Conservation (phyloP, 2,888 invertebrate genomes). For the Thysanoteuthis rhombus region DNA sequence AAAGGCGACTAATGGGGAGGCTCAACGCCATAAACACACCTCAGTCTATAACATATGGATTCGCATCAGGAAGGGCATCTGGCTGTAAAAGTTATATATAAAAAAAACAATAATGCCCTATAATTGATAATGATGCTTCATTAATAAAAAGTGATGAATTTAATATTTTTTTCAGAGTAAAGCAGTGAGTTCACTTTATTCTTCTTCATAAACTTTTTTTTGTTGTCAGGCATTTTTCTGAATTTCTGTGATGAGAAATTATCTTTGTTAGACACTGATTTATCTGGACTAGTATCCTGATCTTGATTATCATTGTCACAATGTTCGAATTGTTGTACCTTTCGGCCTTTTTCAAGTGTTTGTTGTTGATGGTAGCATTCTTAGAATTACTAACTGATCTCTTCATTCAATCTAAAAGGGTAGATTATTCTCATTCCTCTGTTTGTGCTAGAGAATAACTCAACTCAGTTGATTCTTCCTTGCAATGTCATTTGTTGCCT, state of each 20-base stretch:
- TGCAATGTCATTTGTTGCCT: no score
- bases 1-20: slow-evolving; percentile 12
- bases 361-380: no score
- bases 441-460: no score
- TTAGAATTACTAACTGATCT: no score
- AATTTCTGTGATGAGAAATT: no score
- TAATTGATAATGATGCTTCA: neutral
- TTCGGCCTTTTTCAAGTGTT: neutral
- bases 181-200: neutral
- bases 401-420: no score
- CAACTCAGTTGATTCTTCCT: no score
- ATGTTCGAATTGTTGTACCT: neutral
- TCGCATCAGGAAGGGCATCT: slow-evolving; percentile 12
- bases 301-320: neutral
- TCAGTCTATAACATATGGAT: slow-evolving; percentile 12
- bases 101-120: neutral
- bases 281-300: neutral
- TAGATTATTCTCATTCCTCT: no score
- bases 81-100: neutral
- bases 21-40: slow-evolving; percentile 12
- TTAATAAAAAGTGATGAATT: neutral
- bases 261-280: no score
- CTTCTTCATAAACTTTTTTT: neutral
- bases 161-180: neutral
- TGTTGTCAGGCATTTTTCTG: neutral